Percentiles rank a stretch among this genome's conserved stretches.
These are phyloP conservation scores for Phalanger gymnotis DNA, from an alignment of 2,797 vertebrate genomes.

Conservation along the genomic window DNA sequence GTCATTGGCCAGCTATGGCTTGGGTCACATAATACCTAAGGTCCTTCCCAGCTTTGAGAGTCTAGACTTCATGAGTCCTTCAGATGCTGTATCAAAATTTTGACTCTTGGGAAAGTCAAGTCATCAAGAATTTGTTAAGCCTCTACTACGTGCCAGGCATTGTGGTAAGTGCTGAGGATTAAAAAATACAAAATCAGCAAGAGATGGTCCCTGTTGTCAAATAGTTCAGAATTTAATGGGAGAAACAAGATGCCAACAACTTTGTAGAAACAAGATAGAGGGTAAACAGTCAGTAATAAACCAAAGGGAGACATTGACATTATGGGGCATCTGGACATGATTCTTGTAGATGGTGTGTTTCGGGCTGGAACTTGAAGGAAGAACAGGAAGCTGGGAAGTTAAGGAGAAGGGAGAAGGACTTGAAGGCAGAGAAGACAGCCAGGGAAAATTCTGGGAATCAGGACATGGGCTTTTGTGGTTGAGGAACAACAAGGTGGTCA, in stretches of 20 bases:
- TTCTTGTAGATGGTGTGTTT: not conserved
- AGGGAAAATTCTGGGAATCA: not conserved
- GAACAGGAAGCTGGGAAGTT: not conserved
- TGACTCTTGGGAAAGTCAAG: not conserved
- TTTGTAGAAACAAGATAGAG: not conserved
- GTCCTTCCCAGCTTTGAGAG: not conserved
- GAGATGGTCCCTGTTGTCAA: not conserved
- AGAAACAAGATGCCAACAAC: not conserved
- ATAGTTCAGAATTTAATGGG: not conserved
- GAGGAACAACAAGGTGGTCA: not conserved
- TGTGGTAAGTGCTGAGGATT: not conserved
- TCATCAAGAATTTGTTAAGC: not conserved
- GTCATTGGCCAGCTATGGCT: not conserved
- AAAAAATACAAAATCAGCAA: not conserved
- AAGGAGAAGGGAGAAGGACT: not conserved
- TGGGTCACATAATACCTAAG: accelerated
- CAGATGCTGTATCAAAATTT: not conserved
- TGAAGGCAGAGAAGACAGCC: not conserved
- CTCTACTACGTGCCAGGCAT: not conserved
- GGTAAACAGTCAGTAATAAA: not conserved
- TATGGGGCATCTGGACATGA: not conserved
- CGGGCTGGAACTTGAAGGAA: not conserved
- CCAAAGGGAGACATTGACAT: not conserved
- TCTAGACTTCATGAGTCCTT: not conserved
- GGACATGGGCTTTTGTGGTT: not conserved